Evolutionary conservation across 1,140 invertebrate genomes (phyloP).

Genomic region (Polyergus mexicanus): DNA sequence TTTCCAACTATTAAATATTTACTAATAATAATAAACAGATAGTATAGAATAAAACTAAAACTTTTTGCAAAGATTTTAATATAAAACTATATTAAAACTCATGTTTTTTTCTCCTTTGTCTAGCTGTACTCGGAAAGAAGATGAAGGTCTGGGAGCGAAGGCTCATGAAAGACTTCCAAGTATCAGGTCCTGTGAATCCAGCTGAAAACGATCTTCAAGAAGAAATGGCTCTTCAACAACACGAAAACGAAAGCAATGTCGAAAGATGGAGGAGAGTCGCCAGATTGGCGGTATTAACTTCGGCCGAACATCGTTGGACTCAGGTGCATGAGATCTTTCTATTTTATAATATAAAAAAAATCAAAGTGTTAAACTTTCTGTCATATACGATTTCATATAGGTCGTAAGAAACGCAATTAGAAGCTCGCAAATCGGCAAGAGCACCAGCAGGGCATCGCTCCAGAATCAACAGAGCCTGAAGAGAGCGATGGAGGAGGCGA

Average conservation of each 20-base stretch:
- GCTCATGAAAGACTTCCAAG: constrained; percentile 95
- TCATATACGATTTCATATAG: constrained; percentile 44
- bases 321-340: constrained; percentile 84
- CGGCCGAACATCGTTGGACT: constrained; percentile 90
- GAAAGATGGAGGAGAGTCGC: constrained; percentile 91
- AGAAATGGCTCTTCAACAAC: constrained; percentile 81
- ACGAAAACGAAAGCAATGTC: constrained; percentile 88
- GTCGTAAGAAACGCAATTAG: constrained; percentile 77
- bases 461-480: constrained; percentile 92
- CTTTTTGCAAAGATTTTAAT: background rate
- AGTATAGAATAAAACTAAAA: constrained; percentile 13
- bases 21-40: background rate
- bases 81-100: background rate
- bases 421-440: constrained; percentile 92
- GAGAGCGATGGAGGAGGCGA: constrained; percentile 92
- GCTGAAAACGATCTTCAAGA: constrained; percentile 86
- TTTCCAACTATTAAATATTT: background rate
- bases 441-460: constrained; percentile 89
- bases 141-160: constrained; percentile 94
- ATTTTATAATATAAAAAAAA: background rate
- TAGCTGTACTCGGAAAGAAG: constrained; percentile 90
- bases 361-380: background rate
- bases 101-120: background rate
- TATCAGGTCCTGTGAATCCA: constrained; percentile 88
- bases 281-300: constrained; percentile 89